phyloP scores from a whole-genome alignment of 2,888 invertebrate species.

The Agrilus biguttatus region DNA sequence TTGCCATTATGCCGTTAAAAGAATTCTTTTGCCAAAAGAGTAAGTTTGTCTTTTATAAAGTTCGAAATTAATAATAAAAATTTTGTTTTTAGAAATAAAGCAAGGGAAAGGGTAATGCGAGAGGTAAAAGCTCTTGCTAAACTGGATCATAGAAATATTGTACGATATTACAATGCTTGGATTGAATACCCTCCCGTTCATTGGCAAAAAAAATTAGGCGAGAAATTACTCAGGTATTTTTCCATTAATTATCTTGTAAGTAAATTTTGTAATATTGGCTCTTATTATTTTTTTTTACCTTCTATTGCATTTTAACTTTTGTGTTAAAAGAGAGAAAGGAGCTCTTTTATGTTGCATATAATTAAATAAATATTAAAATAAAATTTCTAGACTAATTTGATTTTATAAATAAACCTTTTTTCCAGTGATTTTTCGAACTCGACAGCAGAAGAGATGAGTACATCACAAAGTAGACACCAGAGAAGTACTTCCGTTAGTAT shows the following conservation, averaged over 20 bases:
- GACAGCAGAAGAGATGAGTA: background rate
- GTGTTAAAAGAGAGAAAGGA: too few species aligned
- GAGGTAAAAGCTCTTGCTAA: conserved; percentile 92
- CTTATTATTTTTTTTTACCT: too few species aligned
- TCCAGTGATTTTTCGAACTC: background rate
- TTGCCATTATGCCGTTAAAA: conserved; percentile 86
- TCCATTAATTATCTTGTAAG: background rate
- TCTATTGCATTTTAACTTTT: too few species aligned
- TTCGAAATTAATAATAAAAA: background rate
- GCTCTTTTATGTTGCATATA: too few species aligned
- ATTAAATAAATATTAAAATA: too few species aligned
- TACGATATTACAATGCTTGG: conserved; percentile 94
- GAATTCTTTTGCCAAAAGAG: conserved; percentile 74
- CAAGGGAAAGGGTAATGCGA: conserved; percentile 77
- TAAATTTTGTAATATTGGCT: background rate
- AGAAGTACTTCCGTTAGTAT: conserved; percentile 9
- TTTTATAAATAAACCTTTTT: too few species aligned
- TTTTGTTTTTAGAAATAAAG: conserved; percentile 45
- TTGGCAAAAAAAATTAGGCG: conserved; percentile 75
- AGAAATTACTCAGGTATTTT: conserved; percentile 31
- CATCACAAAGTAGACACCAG: conserved; percentile 4
- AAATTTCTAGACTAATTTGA: too few species aligned
- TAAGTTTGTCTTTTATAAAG: conserved; percentile 20
- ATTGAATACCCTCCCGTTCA: conserved; percentile 78
- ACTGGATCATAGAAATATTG: conserved; percentile 89